These are phyloP conservation scores for Drepana arcuata DNA, from an alignment of 1,140 invertebrate species.

Conservation along the genomic window DNA sequence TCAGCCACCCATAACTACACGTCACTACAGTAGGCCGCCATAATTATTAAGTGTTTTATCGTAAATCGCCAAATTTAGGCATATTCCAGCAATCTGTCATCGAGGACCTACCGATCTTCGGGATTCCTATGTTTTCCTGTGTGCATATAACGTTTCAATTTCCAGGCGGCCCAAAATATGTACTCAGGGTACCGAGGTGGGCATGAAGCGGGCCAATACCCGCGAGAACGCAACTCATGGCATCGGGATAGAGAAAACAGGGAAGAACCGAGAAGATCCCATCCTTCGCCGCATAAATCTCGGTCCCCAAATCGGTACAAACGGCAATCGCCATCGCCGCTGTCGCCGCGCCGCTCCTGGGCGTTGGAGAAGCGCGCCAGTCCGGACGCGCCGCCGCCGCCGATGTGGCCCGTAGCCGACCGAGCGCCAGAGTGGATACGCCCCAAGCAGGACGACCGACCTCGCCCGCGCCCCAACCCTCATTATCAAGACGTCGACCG, in stretches of 20 bases:
- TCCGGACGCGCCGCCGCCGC: conserved; percentile 47
- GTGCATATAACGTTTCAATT: conserved; percentile 58
- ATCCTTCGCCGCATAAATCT: conserved; percentile 15
- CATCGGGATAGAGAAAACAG: conserved; percentile 17
- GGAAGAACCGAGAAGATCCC: conserved; percentile 16
- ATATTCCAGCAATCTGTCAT: too few species aligned
- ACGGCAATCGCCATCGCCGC: conserved; percentile 40
- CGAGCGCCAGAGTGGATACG: conserved; percentile 16
- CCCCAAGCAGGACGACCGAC: neutral
- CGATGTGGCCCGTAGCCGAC: conserved; percentile 42
- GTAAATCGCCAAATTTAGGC: too few species aligned
- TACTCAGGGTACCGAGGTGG: too few species aligned
- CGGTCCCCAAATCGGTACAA: conserved; percentile 38
- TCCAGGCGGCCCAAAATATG: conserved; percentile 58
- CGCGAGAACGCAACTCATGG: conserved; percentile 29
- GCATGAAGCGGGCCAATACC: conserved; percentile 37
- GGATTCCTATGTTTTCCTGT: too few species aligned
- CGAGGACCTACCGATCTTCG: too few species aligned
- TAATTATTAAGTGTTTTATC: too few species aligned
- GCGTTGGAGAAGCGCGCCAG: conserved; percentile 49
- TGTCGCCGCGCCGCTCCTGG: conserved; percentile 51
- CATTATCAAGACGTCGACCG: neutral
- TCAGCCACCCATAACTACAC: too few species aligned
- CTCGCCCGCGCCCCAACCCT: neutral
- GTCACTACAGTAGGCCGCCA: too few species aligned